Evolutionary conservation across 2,797 vertebrate genomes (phyloP), one percentile per base, ranked within the genome.

Genomic region (Aeoliscus strigatus): DNA sequence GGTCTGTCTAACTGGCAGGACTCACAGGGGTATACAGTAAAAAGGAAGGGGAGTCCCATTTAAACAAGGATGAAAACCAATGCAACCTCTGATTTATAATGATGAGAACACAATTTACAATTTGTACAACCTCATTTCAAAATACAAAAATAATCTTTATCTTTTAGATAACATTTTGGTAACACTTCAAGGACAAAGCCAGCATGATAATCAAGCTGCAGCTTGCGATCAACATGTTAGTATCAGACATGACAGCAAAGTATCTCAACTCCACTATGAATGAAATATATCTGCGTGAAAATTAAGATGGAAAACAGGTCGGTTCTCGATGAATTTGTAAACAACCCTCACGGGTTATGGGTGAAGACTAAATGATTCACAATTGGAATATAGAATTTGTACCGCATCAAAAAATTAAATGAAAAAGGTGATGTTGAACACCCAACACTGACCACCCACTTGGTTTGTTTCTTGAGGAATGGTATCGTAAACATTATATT

Each of bases 131-230:
- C 84, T 71, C 78, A 70, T 83, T 86, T 82, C 70, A 86, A 87
- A 86, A 88, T 90, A 90, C 85, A 90, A 90, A 90, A 90, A 90
- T 90, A 90, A 85, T 84, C 64, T 80, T 82, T 75, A 66, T 86
- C 67, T 85, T 86, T 84, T 77, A 79, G 77, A 84, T 86, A 85
- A 89, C 83, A 87, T 88, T 90, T 89, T 87, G 82, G 83, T 88
- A 87, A 89, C 82, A 89, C 85, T 84, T 88, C 72, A 84, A 80
- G 70, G 81, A 88, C 74, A 81, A 75, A 80, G 71, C 60, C 61
- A 76, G 64, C 55, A 55, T 77, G 60, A 74, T 68, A 35, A 50
- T 68, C 51, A 81, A 70, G 82, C 67, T 80, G 73, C 41, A 72
- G 72, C 48, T 74, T 65, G 74, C 64, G 41, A 73, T 72, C 69